Conservation (phyloP, 2,797 vertebrate genomes). For the Sphaeramia orbicularis region DNA sequence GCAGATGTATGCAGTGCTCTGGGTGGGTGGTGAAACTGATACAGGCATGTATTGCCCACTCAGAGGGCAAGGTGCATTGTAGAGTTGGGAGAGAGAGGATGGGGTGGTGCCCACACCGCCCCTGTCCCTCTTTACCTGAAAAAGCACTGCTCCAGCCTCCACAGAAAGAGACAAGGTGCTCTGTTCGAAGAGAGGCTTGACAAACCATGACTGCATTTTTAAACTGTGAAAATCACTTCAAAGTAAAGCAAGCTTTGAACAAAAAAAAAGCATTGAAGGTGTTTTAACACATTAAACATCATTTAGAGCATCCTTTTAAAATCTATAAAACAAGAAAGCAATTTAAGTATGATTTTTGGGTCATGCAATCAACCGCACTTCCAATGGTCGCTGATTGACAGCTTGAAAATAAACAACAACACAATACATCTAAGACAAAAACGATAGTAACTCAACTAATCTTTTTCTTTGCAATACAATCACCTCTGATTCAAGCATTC, state of each 20-base stretch:
- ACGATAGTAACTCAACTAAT: no score
- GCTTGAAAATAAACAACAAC: no score
- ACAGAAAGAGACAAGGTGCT: constrained; percentile 74
- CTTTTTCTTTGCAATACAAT: neutral
- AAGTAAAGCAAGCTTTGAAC: constrained; percentile 29
- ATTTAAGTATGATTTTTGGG: neutral
- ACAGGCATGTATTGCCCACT: constrained; percentile 80
- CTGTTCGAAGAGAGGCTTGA: constrained; percentile 61
- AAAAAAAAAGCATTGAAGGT: neutral
- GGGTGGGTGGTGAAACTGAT: constrained; percentile 87
- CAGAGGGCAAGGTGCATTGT: constrained; percentile 79
- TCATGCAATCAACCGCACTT: constrained; percentile 4
- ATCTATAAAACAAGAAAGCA: constrained; percentile 19
- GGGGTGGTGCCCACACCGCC: constrained; percentile 82
- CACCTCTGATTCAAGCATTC: constrained; percentile 5
- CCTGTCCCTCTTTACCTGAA: constrained; percentile 84
- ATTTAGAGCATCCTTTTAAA: constrained; percentile 12
- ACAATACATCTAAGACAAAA: no score
- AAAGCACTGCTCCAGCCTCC: constrained; percentile 81
- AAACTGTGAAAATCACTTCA: constrained; percentile 45
- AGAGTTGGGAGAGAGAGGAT: constrained; percentile 78
- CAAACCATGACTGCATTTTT: constrained; percentile 44
- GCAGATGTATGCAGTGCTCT: constrained; percentile 80
- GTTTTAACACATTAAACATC: neutral
- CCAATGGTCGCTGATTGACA: neutral